Base-by-base conservation (phyloP, 53 echinoderm and acorn worm genomes). In the Astropecten irregularis region DNA sequence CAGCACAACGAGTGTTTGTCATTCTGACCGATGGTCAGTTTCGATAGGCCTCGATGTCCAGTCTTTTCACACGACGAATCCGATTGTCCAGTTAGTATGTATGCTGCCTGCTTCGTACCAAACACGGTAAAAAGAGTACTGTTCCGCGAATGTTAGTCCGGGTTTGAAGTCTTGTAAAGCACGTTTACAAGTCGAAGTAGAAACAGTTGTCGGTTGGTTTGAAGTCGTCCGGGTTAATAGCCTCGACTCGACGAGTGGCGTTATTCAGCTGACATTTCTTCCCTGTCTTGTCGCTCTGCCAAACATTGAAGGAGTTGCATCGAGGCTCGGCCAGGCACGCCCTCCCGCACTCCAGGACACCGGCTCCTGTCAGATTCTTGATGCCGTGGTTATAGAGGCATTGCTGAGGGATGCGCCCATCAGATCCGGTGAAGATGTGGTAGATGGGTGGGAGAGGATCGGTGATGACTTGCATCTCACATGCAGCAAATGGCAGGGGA, bases 301-400 rank as follows among this genome's bases (percentile, higher is more conserved):
- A 72, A 3, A 72, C 31, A 37, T 72, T 72, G 34, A 72, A 72
- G 72, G 72, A 72, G 53, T 19, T 34, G 52, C 72, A 72, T 22
- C 53, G 72, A 40, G 69, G 69, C 9, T 69, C 69, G 26, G 69
- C 26, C 14, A 27, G 40, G 44, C 69, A 69, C 69, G 69, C 69
- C 69, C 69, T 27, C 26, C 68, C 68, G 21, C 68, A 68, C 26
- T 42, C 68, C 42, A 47, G 27, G 44, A 68, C 68, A 10, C 68
- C 68, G 23, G 42, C 51, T 30, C 30, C 71, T 5, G 32, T 49
- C 49, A 71, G 4, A 33, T 23, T 71, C 34, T 31, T 37, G 72
- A 72, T 52, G 52, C 27, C 72, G 52, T 51, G 72, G 16, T 72
- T 4, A n/a, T 33, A 52, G 72, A 51, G 72, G 53, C 72, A 72